Base-by-base conservation (phyloP, 2,113 vertebrate genomes). In the Poicephalus gulielmi region DNA sequence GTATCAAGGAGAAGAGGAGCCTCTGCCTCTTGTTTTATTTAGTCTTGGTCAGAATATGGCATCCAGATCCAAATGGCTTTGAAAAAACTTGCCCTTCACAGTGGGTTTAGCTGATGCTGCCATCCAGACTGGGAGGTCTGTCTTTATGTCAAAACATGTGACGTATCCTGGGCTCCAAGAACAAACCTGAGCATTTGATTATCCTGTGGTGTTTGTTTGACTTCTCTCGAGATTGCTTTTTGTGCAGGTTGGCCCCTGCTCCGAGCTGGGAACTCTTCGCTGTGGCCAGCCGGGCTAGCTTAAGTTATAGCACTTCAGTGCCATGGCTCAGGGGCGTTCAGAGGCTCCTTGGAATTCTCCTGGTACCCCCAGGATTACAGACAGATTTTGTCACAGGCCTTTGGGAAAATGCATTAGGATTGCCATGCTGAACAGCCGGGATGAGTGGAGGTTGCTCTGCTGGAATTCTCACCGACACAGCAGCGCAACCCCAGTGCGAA, bases 171-270 rank as follows among this genome's bases (percentile, higher is more conserved):
- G 57, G 57, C 62, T 62, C 39, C 53, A 27, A 23, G 43, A 16
- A 60, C 68, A 49, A 44, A 39, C 8, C 53, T 6, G 16, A 23
- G 66, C 68, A 1, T 17, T 10, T 47, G 30, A 55, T 75, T 44
- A 30, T 33, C 3, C 39, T 2, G 0, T 10, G 75, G 66, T 39
- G 7, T 57, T 14, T 9, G 13, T 13, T n/a, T 35, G 69, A 16
- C 46, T 43, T 43, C 44, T 52, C 13, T 27, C 6, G 3, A 1
- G 3, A 4, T 23, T 13, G 6, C 17, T 37, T 1, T 2, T 13
- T 1, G 1, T 24, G 2, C 6, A 0, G 1, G 13, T 22, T 37
- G 1, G 1, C 14, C 67, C 50, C 57, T 2, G 11, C 67, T 46
- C 30, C 0, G 11, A 11, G 62, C 53, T n/a, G 57, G 17, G 22